Base-by-base conservation (phyloP, 1,140 invertebrate genomes). In the Drosophila setifemur region DNA sequence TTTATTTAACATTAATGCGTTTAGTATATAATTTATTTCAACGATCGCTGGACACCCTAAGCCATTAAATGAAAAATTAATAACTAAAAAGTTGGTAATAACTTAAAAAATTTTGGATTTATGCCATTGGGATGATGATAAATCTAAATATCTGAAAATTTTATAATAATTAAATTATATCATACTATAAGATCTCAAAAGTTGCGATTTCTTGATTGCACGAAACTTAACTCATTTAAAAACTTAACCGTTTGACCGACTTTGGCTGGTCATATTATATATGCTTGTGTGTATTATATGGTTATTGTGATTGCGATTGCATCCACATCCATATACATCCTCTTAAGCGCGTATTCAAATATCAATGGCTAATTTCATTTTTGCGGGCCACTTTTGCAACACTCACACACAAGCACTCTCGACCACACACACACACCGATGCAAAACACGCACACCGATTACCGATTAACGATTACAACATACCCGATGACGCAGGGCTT, bases 391-490 rank as follows among this genome's bases (percentile, higher is more conserved):
- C 78, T 82, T 83, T 82, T 82, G 78, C 78, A 82, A 82, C 45
- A 73, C 52, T 45, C 60, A 72, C 53, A 82, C 45, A 73, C 52
- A 40, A 53, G 68, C 53, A 77, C 67, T 61, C 55, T 54, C 70
- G 42, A 55, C 47, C 35, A 78, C 29, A 71, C 63, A 39, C 61
- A 78, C 48, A 81, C 66, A 53, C 50, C 42, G 48, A 35, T 8
- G 19, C 48, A 42, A 53, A 52, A 64, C 61, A 69, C 53, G 64
- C 55, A 73, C 69, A 57, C 57, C 35, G 79, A 86, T 85, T 85
- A 85, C 79, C n/a, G n/a, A n/a, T n/a, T n/a, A n/a, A n/a, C n/a
- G 79, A 86, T 85, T 85, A 85, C 79, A 74, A 85, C 79, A 85
- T 75, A 64, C 48, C 8, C 70, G 55, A 85, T 85, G 79, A 85